Base-by-base conservation (phyloP, 2,888 invertebrate species). In the Andrena bucephala region DNA sequence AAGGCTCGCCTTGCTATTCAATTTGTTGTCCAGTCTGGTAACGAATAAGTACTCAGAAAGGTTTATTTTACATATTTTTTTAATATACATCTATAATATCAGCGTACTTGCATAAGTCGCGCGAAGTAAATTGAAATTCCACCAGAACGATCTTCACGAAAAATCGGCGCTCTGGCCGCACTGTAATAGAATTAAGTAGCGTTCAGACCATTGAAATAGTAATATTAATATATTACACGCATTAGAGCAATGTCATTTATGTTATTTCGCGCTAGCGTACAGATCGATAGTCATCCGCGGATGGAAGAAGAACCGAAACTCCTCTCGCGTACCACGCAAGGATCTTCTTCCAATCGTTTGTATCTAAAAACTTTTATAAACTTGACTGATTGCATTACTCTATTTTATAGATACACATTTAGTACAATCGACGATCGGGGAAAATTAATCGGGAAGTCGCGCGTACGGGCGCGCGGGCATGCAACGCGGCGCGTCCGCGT, bases 261-360 rank as follows among this genome's bases (percentile, higher is more conserved):
- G 27, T 69, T 63, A 3, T 20, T 48, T 69, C 31, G 24, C 24
- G 54, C 16, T 7, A 59, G 57, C n/a, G 54, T 72, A 50, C 65
- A 77, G 62, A 77, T 85, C 71, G 70, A 84, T 86, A 87, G 73
- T 63, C 60, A 85, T 74, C 42, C 52, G 50, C 52, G 80, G 72
- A 74, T 63, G 70, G 57, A 78, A 81, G 67, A 75, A 78, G 76
- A 81, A 24, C 70, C 68, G 27, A 84, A 67, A 70, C 65, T 78
- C 69, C 27, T 83, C 74, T 77, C 48, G 27, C 48, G 29, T 3
- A 42, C n/a, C 72, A 33, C 29, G 57, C 16, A 63, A 65, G 60
- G 74, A 66, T 74, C 48, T 48, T 57, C 13, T 52, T 13, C 27
- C 48, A 24, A 24, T 60, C n/a, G 8, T 33, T 54, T 7, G 27